A percentile compares a stretch with the other conserved stretches of the same genome.
Evolutionary conservation across 2,888 invertebrate species (phyloP).

Genomic region (Sepiola atlantica): DNA sequence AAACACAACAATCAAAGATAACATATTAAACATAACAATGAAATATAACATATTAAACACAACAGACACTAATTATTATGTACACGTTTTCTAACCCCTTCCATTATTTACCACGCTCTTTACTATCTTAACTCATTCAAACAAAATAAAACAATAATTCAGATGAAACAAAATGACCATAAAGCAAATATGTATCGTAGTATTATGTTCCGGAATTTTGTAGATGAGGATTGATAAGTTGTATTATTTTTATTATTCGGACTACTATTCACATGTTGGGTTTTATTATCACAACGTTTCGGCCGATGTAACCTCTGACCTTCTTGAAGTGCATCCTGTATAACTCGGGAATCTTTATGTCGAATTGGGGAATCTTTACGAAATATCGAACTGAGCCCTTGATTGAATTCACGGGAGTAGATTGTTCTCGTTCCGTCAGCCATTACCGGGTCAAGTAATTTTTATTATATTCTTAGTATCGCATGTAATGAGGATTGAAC

Average conservation of each 20-base stretch:
- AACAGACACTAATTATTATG: no score
- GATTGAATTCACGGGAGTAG: not conserved
- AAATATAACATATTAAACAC: no score
- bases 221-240: not conserved
- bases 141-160: not conserved
- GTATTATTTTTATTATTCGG: not conserved
- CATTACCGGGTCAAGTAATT: no score
- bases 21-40: no score
- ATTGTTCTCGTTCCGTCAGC: no score
- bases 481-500: no score
- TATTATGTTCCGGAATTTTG: not conserved
- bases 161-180: not conserved
- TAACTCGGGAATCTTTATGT: not conserved
- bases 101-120: not conserved
- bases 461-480: no score
- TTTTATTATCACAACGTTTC: no score
- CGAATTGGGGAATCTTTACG: not conserved
- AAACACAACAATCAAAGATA: no score
- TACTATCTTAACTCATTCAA: not conserved
- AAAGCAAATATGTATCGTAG: not conserved
- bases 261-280: no score
- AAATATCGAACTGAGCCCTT: not conserved
- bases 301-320: no score
- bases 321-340: no score
- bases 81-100: not conserved